phyloP scores from a whole-genome alignment of 2,113 vertebrate genomes.

The Ahaetulla prasina region DNA sequence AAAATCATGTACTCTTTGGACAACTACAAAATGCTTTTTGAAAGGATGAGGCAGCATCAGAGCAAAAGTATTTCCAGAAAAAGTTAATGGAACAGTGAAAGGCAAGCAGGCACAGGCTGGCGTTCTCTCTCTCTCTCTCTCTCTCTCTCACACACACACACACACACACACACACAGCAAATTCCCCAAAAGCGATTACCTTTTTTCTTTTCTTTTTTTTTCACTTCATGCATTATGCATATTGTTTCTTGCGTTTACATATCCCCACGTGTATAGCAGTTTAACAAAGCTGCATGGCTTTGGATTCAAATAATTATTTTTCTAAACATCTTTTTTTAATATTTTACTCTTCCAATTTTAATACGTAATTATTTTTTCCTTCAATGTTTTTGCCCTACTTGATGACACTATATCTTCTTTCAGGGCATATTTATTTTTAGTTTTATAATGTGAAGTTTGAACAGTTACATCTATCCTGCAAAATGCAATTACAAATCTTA shows the following conservation, averaged over 20 bases:
- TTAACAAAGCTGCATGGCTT: not conserved
- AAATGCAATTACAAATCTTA: not conserved
- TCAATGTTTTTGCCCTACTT: not conserved
- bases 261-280: not conserved
- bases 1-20: not conserved
- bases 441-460: not conserved
- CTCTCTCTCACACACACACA: no score
- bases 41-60: not conserved
- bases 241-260: not conserved
- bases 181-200: not conserved
- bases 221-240: not conserved
- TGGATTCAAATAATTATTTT: not conserved
- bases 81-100: not conserved
- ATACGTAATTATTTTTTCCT: not conserved
- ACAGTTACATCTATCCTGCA: not conserved
- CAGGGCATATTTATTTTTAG: not conserved
- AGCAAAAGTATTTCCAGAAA: not conserved
- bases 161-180: not conserved
- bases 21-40: not conserved
- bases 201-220: not conserved
- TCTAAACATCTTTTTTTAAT: not conserved
- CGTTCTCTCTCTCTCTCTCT: no score
- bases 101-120: not conserved
- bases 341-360: not conserved
- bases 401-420: not conserved